phyloP scores from a whole-genome alignment of 2,888 invertebrate species.

The Caenorhabditis macrosperma region DNA sequence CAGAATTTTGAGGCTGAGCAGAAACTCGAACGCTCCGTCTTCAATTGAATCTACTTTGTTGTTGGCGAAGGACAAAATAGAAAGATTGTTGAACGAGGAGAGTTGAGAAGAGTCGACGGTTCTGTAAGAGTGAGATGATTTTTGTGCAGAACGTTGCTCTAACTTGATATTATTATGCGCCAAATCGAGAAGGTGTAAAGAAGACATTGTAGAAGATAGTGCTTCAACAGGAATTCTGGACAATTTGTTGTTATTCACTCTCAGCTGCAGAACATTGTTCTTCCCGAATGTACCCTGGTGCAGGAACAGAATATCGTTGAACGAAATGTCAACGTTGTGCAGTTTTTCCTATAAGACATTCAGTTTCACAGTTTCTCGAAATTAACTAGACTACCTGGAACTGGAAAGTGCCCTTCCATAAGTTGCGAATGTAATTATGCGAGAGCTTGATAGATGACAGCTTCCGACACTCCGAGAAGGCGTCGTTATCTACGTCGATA shows the following conservation, averaged over 20 bases:
- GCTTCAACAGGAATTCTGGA: constrained; percentile 86
- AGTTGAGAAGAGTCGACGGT: constrained; percentile 61
- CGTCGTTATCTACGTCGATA: constrained; percentile 83
- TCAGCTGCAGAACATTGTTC: constrained; percentile 86
- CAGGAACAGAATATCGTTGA: constrained; percentile 67
- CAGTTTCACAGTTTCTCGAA: background rate
- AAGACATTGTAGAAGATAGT: constrained; percentile 67
- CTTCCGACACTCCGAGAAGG: constrained; percentile 82
- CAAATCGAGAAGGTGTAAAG: constrained; percentile 87
- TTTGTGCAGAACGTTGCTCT: background rate
- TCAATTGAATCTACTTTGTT: constrained; percentile 78
- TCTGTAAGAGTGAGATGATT: constrained; percentile 43
- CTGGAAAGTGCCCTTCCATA: constrained; percentile 76
- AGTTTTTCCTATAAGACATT: constrained; percentile 64
- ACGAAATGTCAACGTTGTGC: constrained; percentile 66
- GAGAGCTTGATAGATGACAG: constrained; percentile 68
- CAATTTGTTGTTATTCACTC: constrained; percentile 85
- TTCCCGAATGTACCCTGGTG: constrained; percentile 72
- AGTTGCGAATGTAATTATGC: constrained; percentile 72
- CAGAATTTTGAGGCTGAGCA: constrained; percentile 70
- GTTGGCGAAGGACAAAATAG: constrained; percentile 64
- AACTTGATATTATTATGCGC: constrained; percentile 85
- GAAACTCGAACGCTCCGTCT: constrained; percentile 73
- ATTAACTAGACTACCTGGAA: constrained; percentile 64
- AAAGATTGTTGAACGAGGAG: constrained; percentile 67